A percentile compares a stretch with the other conserved stretches of the same genome.
Evolutionary conservation across 2,113 vertebrate species (phyloP).

Genomic region (Otis tarda): DNA sequence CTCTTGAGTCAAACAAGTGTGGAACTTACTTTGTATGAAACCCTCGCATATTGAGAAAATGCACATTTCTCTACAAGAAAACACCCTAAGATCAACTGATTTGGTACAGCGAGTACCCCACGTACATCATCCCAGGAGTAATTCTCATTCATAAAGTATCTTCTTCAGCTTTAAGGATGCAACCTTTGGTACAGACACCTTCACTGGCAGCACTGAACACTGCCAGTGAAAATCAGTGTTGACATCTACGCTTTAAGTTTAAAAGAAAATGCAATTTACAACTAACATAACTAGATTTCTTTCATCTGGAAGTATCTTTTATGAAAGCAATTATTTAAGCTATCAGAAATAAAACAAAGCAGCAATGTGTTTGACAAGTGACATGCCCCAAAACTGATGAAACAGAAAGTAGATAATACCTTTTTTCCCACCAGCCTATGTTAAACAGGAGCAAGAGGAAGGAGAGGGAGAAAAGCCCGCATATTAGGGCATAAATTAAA

Average conservation of each 20-base stretch:
- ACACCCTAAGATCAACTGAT: not conserved
- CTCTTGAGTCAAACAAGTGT: fast-evolving
- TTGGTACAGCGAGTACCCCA: fast-evolving
- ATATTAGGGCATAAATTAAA: not conserved
- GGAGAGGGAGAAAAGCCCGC: not conserved
- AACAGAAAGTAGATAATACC: not conserved
- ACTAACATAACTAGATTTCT: not conserved
- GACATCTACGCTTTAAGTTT: slow-evolving; percentile 23
- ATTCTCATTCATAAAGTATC: not conserved
- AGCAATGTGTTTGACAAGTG: slow-evolving; percentile 27
- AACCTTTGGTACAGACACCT: not conserved
- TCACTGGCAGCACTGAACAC: not conserved
- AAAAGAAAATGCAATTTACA: slow-evolving; percentile 50
- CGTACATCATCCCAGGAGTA: not conserved
- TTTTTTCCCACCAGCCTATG: not conserved
- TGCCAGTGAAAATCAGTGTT: slow-evolving; percentile 11
- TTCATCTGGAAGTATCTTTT: not conserved
- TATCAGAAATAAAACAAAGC: slow-evolving; percentile 50
- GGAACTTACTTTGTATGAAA: not conserved
- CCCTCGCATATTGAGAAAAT: not conserved
- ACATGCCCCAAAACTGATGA: not conserved
- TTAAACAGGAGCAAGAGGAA: not conserved
- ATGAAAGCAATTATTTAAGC: slow-evolving; percentile 60
- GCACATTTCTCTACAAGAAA: not conserved
- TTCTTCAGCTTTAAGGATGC: not conserved